These are phyloP conservation scores for Aurelia aurita complex sp. Pacific DNA, from an alignment of 30 jellyfish, hydroid and myxozoan species.

Conservation along the genomic window DNA sequence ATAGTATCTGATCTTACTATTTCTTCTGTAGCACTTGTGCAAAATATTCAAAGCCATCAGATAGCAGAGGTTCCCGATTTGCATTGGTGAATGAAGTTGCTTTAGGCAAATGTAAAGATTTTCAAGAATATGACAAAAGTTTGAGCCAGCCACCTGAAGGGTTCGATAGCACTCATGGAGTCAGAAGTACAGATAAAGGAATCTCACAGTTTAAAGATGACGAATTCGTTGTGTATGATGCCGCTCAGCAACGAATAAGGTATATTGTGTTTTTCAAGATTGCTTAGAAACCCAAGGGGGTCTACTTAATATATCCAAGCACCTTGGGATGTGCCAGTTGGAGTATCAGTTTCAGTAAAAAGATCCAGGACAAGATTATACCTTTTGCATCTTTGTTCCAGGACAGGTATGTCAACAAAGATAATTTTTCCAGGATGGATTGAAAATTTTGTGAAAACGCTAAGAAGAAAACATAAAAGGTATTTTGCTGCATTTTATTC, in stretches of 20 bases:
- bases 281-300: no score
- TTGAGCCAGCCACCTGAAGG: conserved; percentile 82
- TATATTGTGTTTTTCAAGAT: background rate
- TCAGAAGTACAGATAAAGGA: conserved; percentile 1
- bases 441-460: no score
- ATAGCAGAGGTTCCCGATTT: conserved; percentile 60
- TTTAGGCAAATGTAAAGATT: conserved; percentile 80
- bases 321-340: no score
- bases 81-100: conserved; percentile 81
- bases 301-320: no score
- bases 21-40: conserved; percentile 53
- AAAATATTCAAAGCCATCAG: conserved; percentile 80
- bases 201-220: conserved; percentile 81
- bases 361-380: no score
- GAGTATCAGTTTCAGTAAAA: no score
- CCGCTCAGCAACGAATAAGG: conserved; percentile 76
- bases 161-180: conserved; percentile 89
- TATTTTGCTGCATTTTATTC: no score
- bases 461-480: no score
- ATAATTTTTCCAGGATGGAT: no score
- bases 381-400: no score
- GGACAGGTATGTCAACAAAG: no score
- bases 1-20: background rate
- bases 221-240: conserved; percentile 78
- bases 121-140: conserved; percentile 32